phyloP scores from a whole-genome alignment of 1,140 invertebrate genomes.

The Hypothenemus hampei region DNA sequence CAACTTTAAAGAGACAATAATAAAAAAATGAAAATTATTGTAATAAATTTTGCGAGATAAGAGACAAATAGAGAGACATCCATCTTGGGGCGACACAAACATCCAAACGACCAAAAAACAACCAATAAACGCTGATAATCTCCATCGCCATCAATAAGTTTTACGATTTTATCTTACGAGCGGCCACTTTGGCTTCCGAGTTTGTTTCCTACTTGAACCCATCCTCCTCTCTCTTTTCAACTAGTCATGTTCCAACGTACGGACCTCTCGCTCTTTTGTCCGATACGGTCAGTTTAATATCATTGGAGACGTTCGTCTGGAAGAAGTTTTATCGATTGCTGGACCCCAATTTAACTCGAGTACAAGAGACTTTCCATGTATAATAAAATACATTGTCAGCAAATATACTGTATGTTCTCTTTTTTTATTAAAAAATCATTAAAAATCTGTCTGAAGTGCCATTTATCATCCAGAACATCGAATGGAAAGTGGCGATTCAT shows the following conservation, averaged over 20 bases:
- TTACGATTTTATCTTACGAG: constrained; percentile 42
- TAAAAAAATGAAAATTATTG: too few relatives aligned
- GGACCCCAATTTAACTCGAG: constrained; percentile 19
- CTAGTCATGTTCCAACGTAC: neutral
- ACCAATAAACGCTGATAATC: constrained; percentile 44
- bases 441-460: constrained; percentile 18
- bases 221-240: neutral
- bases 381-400: too few relatives aligned
- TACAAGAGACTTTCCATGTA: too few relatives aligned
- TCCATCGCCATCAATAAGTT: constrained; percentile 42
- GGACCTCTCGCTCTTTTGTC: neutral
- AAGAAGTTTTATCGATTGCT: constrained; percentile 33
- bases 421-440: constrained; percentile 22
- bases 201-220: constrained; percentile 15
- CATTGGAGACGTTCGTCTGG: constrained; percentile 34
- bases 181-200: constrained; percentile 33
- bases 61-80: too few relatives aligned
- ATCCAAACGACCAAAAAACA: constrained; percentile 43
- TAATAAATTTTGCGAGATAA: too few relatives aligned
- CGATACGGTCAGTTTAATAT: constrained; percentile 42
- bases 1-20: too few relatives aligned
- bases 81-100: too few relatives aligned
- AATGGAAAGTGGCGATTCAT: constrained; percentile 37
- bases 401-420: too few relatives aligned
- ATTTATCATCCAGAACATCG: constrained; percentile 40